These are phyloP conservation scores for Lontra canadensis DNA, from an alignment of 2,113 vertebrate genomes.

Conservation along the genomic window DNA sequence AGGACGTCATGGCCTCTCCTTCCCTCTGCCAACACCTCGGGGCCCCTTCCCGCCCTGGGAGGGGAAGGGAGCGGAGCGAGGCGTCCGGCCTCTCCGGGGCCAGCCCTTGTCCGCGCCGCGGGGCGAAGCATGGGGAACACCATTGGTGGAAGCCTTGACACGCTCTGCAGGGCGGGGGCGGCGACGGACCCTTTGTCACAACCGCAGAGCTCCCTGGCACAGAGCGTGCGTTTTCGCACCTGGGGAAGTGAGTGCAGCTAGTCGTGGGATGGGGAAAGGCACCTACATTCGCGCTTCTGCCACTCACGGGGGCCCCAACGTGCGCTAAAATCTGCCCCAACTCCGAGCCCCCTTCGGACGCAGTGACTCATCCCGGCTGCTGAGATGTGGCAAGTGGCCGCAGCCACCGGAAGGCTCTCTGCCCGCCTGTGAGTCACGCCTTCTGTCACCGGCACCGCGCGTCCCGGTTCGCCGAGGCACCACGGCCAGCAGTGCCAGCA, in stretches of 20 bases:
- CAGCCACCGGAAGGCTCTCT: not conserved
- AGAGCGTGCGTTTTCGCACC: not conserved
- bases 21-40: not conserved
- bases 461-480: not conserved
- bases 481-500: conserved; percentile 17
- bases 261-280: not conserved
- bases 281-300: not conserved
- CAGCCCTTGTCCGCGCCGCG: not conserved
- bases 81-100: not conserved
- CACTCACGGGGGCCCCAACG: not conserved
- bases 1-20: not conserved
- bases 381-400: not conserved
- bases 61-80: not conserved
- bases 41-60: not conserved
- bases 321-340: not conserved
- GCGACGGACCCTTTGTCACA: not conserved
- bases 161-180: not conserved
- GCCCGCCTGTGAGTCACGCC: conserved; percentile 63
- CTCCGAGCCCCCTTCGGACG: not conserved
- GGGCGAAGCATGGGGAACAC: not conserved
- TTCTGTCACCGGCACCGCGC: conserved; percentile 37
- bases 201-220: not conserved
- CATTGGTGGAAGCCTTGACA: too few relatives aligned
- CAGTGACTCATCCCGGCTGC: not conserved
- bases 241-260: not conserved